Evolutionary conservation across 2,113 vertebrate species (phyloP).

Genomic region (Onychostruthus taczanowskii): DNA sequence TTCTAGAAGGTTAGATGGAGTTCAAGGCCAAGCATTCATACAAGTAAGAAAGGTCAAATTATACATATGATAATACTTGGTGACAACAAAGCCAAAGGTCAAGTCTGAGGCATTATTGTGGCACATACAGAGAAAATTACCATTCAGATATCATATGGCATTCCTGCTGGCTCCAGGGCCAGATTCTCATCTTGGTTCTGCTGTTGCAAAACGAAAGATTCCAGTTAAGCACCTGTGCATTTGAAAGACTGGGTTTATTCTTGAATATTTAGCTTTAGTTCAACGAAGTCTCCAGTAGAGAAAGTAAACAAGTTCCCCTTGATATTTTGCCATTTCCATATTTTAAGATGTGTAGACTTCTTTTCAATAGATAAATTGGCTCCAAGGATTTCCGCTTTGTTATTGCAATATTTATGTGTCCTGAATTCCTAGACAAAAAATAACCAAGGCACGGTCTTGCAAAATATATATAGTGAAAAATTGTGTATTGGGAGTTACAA

Average conservation of each 20-base stretch:
- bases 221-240: neutral
- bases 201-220: neutral
- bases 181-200: conserved; percentile 26
- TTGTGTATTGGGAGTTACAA: neutral
- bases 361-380: neutral
- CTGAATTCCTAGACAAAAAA: neutral
- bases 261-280: neutral
- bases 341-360: neutral
- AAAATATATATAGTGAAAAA: neutral
- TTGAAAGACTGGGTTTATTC: neutral
- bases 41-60: conserved; percentile 53
- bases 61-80: conserved; percentile 63
- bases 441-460: neutral
- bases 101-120: conserved; percentile 50
- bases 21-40: conserved; percentile 58
- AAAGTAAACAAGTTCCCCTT: neutral
- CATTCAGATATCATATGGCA: conserved; percentile 53
- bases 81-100: conserved; percentile 65
- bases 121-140: conserved; percentile 56
- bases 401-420: neutral
- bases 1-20: conserved; percentile 56
- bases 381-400: neutral
- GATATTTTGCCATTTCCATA: neutral
- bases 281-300: neutral
- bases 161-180: neutral